Evolutionary conservation across 2,113 vertebrate genomes (phyloP), one percentile per base, ranked within the genome.

Genomic region (Galeopterus variegatus): DNA sequence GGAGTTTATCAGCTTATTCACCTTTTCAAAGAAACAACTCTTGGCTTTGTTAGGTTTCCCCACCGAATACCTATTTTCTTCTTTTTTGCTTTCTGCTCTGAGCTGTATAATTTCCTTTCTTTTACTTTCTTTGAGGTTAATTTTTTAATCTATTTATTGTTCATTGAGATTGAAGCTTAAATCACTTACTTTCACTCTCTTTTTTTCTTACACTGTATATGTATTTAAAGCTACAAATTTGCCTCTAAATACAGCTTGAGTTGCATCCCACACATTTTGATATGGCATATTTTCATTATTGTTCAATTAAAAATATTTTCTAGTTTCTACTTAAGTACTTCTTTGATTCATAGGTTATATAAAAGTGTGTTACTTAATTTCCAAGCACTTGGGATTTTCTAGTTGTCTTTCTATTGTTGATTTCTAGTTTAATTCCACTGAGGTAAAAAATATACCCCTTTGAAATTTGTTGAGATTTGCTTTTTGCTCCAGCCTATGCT

Each of bases 391-490:
- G 3, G 21, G 10, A 60, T 77, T 62, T 93, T 65, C 28, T 33
- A 77, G 41, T 80, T 67, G 11, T 60, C 28, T 81, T 94, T 65
- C 21, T 82, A 48, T 54, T 45, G 33, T 41, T 86, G 17, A 72
- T 94, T 95, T 93, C 50, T 85, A 84, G 5, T 60, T 87, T 48
- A 88, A 94, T 54, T 88, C 18, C 48, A 79, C 23, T 56, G 31
- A 83, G n/a, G 17, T 75, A n/a, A 93, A 70, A 88, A 75, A 79
- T 7, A 48, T 41, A 54, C 6, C 81, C 12, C 50, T 97, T 84
- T 80, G n/a, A 93, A 96, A 97, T 76, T 58, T 50, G 48, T 81
- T 92, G 69, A 80, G 62, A 83, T 80, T 76, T 69, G 28, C 50
- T 48, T 56, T 85, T 67, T 77, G 28, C n/a, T 77, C 31, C 41